These are phyloP conservation scores for Trypoxylon attenuatum DNA, from an alignment of 2,888 invertebrate genomes.

Conservation along the genomic window DNA sequence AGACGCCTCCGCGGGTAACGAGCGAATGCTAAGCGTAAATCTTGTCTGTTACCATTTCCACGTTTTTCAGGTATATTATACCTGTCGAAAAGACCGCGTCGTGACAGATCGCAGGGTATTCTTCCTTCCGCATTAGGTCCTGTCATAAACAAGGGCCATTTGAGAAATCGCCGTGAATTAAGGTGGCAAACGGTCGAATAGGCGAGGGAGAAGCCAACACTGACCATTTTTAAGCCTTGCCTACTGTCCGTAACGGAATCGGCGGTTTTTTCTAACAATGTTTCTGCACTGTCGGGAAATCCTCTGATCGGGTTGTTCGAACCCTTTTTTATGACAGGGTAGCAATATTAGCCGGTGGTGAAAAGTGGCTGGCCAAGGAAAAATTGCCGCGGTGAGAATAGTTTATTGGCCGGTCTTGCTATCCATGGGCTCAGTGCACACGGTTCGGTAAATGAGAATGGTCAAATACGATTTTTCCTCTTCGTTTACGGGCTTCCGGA, in stretches of 20 bases:
- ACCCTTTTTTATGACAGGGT: constrained; percentile 50
- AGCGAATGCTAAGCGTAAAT: not conserved
- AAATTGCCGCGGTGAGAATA: constrained; percentile 37
- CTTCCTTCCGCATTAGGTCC: not conserved
- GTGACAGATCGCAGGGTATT: too few relatives aligned
- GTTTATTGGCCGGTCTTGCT: constrained; percentile 35
- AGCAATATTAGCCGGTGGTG: constrained; percentile 20
- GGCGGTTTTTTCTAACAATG: constrained; percentile 56
- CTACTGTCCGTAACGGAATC: constrained; percentile 66
- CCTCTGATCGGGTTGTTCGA: constrained; percentile 2
- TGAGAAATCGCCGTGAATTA: not conserved
- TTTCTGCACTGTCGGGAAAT: not conserved
- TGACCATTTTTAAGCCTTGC: constrained; percentile 56
- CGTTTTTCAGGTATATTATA: constrained; percentile 8
- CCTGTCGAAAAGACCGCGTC: constrained; percentile 1
- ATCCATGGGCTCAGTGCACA: not conserved
- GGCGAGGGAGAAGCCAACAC: not conserved
- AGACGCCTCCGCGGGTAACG: not conserved
- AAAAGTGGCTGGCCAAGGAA: constrained; percentile 6
- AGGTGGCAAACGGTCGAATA: not conserved
- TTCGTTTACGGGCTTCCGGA: constrained; percentile 1
- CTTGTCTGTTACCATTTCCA: constrained; percentile 8
- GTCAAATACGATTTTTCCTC: not conserved
- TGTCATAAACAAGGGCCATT: constrained; percentile 16
- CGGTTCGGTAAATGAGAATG: not conserved